phyloP scores from a whole-genome alignment of 2,113 vertebrate genomes.

The Tor tambroides region DNA sequence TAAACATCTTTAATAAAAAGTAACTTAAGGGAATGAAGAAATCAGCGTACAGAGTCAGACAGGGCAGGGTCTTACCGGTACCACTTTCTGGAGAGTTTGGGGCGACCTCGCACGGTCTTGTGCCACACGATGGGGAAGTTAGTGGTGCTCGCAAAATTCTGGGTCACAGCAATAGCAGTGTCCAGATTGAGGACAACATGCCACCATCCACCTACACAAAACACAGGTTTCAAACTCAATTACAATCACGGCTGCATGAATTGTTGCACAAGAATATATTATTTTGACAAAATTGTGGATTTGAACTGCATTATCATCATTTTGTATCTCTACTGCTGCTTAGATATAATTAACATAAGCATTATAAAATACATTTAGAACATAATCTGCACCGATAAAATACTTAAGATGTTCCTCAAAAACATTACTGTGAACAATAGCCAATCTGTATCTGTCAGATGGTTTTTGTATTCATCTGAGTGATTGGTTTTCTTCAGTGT shows the following conservation, averaged over 20 bases:
- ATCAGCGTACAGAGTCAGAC: not conserved
- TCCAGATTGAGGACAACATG: constrained; percentile 97
- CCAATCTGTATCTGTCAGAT: not conserved
- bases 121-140: constrained; percentile 99
- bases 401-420: not conserved
- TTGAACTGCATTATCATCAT: not conserved
- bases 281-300: not conserved
- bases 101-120: constrained; percentile 96
- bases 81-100: constrained; percentile 97
- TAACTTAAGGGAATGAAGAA: not conserved
- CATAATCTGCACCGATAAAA: not conserved
- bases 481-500: not conserved
- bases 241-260: not conserved
- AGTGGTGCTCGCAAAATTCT: constrained; percentile 96
- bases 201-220: constrained; percentile 92
- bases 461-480: not conserved
- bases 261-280: not conserved
- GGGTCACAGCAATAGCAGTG: constrained; percentile 93
- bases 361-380: not conserved
- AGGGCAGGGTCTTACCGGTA: constrained; percentile 83
- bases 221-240: not conserved
- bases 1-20: not conserved
- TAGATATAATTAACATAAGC: not conserved
- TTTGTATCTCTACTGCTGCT: not conserved
- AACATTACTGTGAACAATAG: not conserved